Evolutionary conservation across 2,797 vertebrate genomes (phyloP).

Genomic region (Rhinichthys osculus): DNA sequence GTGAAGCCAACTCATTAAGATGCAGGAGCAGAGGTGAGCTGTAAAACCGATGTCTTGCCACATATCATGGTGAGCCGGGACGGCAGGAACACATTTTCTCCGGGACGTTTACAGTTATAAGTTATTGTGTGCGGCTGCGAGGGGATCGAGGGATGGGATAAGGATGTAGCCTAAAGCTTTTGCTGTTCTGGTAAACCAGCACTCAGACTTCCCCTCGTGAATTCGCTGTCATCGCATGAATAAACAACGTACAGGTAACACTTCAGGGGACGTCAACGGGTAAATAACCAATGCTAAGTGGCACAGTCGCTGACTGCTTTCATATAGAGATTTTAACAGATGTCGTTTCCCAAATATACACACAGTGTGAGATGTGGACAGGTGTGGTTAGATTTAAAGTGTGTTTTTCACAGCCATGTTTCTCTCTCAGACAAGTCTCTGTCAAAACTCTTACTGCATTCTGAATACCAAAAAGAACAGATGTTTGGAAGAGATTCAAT

Average conservation of each 20-base stretch:
- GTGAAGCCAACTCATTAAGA: constrained; percentile 69
- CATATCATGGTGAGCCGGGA: constrained; percentile 68
- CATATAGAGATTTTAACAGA: constrained; percentile 25
- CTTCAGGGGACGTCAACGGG: constrained; percentile 16
- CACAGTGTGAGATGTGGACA: neutral
- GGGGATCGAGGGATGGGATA: constrained; percentile 10
- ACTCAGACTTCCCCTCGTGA: constrained; percentile 7
- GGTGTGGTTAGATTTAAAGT: constrained; percentile 25
- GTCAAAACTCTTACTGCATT: constrained; percentile 3
- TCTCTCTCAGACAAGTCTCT: constrained; percentile 7
- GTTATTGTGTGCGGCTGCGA: constrained; percentile 35
- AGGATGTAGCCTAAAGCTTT: constrained; percentile 40
- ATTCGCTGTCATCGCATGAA: constrained; percentile 19
- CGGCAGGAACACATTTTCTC: constrained; percentile 64
- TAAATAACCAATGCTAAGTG: constrained; percentile 42
- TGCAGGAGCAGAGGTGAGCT: constrained; percentile 65
- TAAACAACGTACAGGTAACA: constrained; percentile 37
- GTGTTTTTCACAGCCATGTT: constrained; percentile 9
- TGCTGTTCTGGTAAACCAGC: constrained; percentile 37
- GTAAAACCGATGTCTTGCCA: constrained; percentile 71
- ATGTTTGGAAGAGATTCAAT: constrained; percentile 5
- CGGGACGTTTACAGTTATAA: constrained; percentile 42
- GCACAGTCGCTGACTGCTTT: constrained; percentile 18
- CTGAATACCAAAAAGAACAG: constrained; percentile 14
- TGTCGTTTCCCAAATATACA: constrained; percentile 19